Base-by-base conservation (phyloP, 2,888 invertebrate species). In the Sinhomidia bicolor region DNA sequence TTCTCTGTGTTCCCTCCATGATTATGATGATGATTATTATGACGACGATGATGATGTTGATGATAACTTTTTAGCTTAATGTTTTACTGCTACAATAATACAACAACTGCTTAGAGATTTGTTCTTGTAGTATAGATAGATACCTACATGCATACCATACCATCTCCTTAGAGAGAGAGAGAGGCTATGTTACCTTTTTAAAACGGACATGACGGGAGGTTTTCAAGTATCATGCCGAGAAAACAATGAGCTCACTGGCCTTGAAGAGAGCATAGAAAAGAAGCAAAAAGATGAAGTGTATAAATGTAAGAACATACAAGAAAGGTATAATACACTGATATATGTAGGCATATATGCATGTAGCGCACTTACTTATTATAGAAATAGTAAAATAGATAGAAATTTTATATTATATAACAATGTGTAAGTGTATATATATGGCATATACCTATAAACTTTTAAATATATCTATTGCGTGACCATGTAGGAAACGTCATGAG, bases 241-340 rank as follows among this genome's bases (percentile, higher is more conserved):
- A 91, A 91, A 91, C 91, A 91, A 91, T 91, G 91, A 91, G 91
- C 90, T 87, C 87, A 91, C 90, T 91, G 91, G 91, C 91, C 91
- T 91, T 91, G 91, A 91, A 91, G 88, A 79, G 88, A 78, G 65
- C 65, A 65, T 54, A 60, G 20, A 65, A 85, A 4, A 36, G 23
- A 86, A 17, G 44, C 9, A 68, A 68, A 29, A 41, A 65, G 76
- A 29, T 51, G n/a, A 57, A 23, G 44, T n/a, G 20, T 3, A 44
- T 14, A 23, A n/a, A n/a, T 80, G 47, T 23, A 71, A 41, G 57
- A 17, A 74, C 14, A 44, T 17, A 68, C 65, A 51, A n/a, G 68
- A 36, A 14, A 57, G n/a, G n/a, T 54, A 54, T 6, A 54, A 54
- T 54, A 54, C 54, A n/a, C 14, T 14, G 4, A 1, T 47, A 47